Base-by-base conservation (phyloP, 2,797 vertebrate species). In the Cichlasoma orientale region DNA sequence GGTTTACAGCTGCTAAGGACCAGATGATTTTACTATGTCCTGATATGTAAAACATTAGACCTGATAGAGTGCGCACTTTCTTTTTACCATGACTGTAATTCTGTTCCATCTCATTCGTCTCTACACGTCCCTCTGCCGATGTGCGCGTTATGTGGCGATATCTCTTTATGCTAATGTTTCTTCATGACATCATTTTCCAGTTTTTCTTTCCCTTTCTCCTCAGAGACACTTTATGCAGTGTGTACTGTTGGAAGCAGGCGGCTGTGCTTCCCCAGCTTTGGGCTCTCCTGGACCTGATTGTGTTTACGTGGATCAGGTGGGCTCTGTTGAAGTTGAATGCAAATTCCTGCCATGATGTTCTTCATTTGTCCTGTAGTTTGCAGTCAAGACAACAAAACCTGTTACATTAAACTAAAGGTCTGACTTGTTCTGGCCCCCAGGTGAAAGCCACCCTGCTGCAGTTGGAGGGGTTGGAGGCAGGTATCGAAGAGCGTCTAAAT, bases 211-310 rank as follows among this genome's bases (percentile, higher is more conserved):
- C 47, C n/a, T 89, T 3, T 68, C 84, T 74, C 77, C 79, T n/a
- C 91, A 99, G 98, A 96, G 96, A 71, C 95, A 97, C 85, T 98
- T 96, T 54, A 94, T 98, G 95, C 93, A 98, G 89, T 98, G 97
- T 90, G 97, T 98, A 41, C 92, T 99, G 84, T 91, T 99, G 78
- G 97, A 99, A 91, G 97, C 97, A 2, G 97, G 97, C 12, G 97
- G 98, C 2, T 97, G 97, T 72, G 93, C 97, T 1, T 96, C 97
- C 9, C 94, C 93, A 54, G 96, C 96, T 56, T 14, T 93, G 77
- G 97, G 96, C 53, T 95, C 95, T 85, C 96, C 97, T 8, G 97
- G 97, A 63, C 98, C 98, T 0, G 98, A 99, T 53, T 98, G 95
- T 56, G 94, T 99, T 33, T 99, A 99, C 1, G 96, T 99, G 14